Conservation (phyloP, 2,888 invertebrate species). For the Coelopa pilipes region DNA sequence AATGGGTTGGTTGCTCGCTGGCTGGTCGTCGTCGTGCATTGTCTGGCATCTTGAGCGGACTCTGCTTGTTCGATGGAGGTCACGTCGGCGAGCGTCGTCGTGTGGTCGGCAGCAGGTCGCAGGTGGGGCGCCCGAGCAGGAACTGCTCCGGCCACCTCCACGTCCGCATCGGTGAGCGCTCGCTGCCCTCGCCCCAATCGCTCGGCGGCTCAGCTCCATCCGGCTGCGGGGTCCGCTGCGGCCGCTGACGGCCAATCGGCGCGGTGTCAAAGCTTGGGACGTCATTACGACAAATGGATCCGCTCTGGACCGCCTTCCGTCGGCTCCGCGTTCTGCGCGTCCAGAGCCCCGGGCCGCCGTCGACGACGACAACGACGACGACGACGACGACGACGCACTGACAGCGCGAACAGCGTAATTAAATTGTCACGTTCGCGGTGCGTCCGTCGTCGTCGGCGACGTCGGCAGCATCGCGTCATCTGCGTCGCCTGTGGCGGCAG, state of each 20-base stretch:
- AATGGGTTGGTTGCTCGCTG: neutral
- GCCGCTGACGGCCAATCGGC: conserved; percentile 3
- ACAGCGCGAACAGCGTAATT: conserved; percentile 59
- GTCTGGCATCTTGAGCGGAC: conserved; percentile 19
- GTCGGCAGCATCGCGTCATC: neutral
- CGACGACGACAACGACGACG: no score
- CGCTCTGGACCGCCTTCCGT: conserved; percentile 5
- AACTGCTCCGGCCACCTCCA: conserved; percentile 6
- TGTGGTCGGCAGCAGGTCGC: neutral
- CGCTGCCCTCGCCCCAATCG: neutral
- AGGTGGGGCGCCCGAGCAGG: conserved; percentile 9
- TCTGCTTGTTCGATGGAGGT: conserved; percentile 30
- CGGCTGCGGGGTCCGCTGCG: neutral
- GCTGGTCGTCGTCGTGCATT: conserved; percentile 21
- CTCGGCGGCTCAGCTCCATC: neutral
- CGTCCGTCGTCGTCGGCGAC: neutral
- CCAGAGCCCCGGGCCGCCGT: neutral
- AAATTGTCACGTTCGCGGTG: conserved; percentile 61
- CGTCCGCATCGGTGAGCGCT: conserved; percentile 1
- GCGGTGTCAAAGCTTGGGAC: conserved; percentile 21
- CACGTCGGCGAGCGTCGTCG: conserved; percentile 20
- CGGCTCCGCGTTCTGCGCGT: neutral
- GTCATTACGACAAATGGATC: conserved; percentile 20
- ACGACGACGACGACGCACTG: conserved; percentile 38
- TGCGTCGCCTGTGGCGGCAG: neutral